phyloP scores from a whole-genome alignment of 2,888 invertebrate genomes.

The Torymus texanus region DNA sequence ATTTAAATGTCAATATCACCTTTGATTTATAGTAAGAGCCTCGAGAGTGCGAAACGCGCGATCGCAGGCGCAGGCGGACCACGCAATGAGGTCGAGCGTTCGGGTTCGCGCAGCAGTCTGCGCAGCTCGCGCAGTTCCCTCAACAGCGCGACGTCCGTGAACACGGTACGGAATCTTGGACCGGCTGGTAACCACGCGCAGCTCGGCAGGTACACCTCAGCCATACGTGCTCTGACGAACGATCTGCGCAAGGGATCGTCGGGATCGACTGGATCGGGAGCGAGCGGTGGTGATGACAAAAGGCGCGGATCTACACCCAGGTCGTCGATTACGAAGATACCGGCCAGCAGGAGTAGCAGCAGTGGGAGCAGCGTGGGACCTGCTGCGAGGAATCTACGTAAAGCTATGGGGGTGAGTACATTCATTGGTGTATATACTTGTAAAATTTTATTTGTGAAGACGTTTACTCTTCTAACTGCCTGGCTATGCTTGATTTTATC shows the following conservation, averaged over 20 bases:
- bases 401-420: constrained; percentile 58
- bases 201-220: constrained; percentile 77
- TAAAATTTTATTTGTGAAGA: too few species aligned
- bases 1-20: neutral
- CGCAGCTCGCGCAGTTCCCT: constrained; percentile 89
- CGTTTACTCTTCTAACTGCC: too few species aligned
- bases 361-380: constrained; percentile 79
- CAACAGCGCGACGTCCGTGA: constrained; percentile 86
- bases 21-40: constrained; percentile 33
- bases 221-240: constrained; percentile 75
- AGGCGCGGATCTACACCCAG: constrained; percentile 63
- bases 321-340: constrained; percentile 72
- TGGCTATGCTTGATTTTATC: too few species aligned
- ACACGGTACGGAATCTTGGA: constrained; percentile 83
- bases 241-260: constrained; percentile 69
- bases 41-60: constrained; percentile 44
- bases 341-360: constrained; percentile 79
- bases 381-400: constrained; percentile 68
- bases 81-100: constrained; percentile 82
- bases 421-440: neutral
- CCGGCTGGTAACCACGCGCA: constrained; percentile 74
- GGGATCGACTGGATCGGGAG: constrained; percentile 39
- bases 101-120: constrained; percentile 86
- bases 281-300: constrained; percentile 64
- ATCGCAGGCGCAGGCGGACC: constrained; percentile 23